phyloP scores from a whole-genome alignment of 2,113 vertebrate genomes.

The Zootoca vivipara region DNA sequence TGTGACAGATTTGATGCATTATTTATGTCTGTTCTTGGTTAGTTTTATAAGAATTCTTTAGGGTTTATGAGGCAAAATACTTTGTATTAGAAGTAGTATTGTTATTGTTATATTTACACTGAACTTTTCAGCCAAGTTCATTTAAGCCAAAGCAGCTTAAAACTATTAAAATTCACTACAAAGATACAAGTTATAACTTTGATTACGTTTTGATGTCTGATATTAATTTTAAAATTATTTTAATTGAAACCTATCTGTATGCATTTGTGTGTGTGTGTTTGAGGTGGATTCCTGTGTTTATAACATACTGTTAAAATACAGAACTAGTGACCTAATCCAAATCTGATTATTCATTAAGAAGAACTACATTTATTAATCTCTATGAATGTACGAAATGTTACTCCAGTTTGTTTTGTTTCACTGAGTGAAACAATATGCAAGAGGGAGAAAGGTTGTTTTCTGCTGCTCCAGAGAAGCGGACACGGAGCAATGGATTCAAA shows the following conservation, averaged over 20 bases:
- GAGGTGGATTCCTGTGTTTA: background rate
- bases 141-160: background rate
- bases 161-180: background rate
- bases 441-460: too few species aligned
- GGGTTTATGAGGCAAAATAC: too few species aligned
- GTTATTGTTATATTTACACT: too few species aligned
- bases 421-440: constrained; percentile 32
- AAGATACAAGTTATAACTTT: background rate
- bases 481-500: too few species aligned
- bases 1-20: too few species aligned
- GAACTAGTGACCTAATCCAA: background rate
- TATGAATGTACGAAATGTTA: background rate
- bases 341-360: background rate
- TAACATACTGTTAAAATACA: background rate
- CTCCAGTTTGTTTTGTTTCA: background rate
- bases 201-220: background rate
- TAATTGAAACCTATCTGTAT: background rate
- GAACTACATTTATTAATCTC: background rate
- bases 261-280: background rate
- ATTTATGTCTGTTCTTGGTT: too few species aligned
- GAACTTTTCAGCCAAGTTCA: background rate
- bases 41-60: too few species aligned
- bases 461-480: too few species aligned
- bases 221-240: background rate
- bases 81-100: too few species aligned